phyloP scores from a whole-genome alignment of 2,113 vertebrate genomes.

The Chloroceryle aenea region DNA sequence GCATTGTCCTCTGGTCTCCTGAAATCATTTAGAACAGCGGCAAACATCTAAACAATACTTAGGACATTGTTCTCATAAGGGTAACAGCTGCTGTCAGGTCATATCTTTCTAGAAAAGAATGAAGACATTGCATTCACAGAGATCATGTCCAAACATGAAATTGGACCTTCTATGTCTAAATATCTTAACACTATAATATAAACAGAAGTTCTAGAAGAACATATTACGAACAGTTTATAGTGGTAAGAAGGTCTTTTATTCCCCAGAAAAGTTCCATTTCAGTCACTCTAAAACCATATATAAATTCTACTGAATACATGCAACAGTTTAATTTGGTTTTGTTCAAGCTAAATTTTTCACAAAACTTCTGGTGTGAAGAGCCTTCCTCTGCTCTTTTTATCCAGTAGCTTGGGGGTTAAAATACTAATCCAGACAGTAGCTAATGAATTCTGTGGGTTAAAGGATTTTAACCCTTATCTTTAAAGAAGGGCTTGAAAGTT shows the following conservation, averaged over 20 bases:
- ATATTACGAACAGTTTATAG: background rate
- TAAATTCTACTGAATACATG: background rate
- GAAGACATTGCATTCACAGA: background rate
- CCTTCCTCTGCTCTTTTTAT: background rate
- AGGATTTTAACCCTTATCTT: background rate
- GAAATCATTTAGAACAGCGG: background rate
- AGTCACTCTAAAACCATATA: background rate
- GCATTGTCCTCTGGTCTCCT: background rate
- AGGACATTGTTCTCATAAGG: background rate
- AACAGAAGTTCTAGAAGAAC: background rate
- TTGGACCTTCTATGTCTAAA: background rate
- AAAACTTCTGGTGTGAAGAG: background rate
- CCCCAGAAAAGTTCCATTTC: accelerated
- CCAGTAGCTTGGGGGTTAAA: background rate
- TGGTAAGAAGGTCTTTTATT: background rate
- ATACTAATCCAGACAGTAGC: background rate
- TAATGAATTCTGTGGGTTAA: background rate
- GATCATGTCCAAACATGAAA: background rate
- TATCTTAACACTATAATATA: background rate
- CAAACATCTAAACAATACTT: background rate
- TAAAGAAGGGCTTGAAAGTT: background rate
- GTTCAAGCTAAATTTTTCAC: background rate
- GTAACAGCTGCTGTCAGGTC: background rate
- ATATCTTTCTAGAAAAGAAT: background rate
- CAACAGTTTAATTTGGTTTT: background rate